Evolutionary conservation across 2,797 vertebrate genomes (phyloP).

Genomic region (Galago senegalensis): DNA sequence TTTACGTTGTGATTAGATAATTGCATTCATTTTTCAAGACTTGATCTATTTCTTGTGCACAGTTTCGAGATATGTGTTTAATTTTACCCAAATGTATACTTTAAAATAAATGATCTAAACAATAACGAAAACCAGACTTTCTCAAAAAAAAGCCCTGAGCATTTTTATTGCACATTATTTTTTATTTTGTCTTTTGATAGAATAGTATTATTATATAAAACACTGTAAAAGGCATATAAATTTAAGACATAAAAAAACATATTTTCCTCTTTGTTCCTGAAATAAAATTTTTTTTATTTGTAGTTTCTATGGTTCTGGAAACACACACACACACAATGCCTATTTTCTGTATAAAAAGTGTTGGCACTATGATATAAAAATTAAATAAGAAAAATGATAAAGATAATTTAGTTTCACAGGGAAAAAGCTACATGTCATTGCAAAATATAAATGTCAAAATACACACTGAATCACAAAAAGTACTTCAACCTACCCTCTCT

Average conservation of each 20-base stretch:
- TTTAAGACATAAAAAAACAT: neutral
- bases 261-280: conserved; percentile 17
- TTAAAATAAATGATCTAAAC: conserved; percentile 10
- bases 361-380: conserved; percentile 8
- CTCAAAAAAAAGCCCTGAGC: neutral
- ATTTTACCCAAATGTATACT: neutral
- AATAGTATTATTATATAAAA: conserved; percentile 30
- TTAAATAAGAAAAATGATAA: conserved; percentile 57
- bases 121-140: neutral
- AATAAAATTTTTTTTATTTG: conserved; percentile 17
- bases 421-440: conserved; percentile 29
- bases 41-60: neutral
- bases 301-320: neutral
- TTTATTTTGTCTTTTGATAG: conserved; percentile 14
- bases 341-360: conserved; percentile 42
- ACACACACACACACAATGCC: neutral
- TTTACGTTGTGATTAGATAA: neutral
- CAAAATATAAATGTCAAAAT: conserved; percentile 54
- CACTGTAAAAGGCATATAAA: neutral
- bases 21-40: neutral
- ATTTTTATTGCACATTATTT: neutral
- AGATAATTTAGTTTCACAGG: neutral
- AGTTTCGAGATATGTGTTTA: conserved; percentile 13
- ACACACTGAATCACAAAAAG: conserved; percentile 58
- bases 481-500: neutral